Percentiles rank a stretch among this genome's conserved stretches.
phyloP scores from a whole-genome alignment of 2,888 invertebrate genomes.

The Nemotelus pantherinus region DNA sequence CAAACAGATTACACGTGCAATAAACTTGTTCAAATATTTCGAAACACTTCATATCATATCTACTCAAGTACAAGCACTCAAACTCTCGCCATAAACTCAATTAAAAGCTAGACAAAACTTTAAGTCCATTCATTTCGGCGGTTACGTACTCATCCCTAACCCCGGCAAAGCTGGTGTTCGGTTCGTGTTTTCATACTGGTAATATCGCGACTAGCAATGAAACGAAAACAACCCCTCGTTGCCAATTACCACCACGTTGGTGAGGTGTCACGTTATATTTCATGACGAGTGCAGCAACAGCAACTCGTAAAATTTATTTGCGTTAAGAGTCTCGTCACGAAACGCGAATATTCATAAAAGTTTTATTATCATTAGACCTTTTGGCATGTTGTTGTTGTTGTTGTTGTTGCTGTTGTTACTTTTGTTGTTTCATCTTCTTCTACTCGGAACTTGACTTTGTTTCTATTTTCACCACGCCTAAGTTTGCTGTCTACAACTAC shows the following conservation, averaged over 20 bases:
- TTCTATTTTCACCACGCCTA: too few relatives aligned
- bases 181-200: not conserved
- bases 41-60: slow-evolving; percentile 28
- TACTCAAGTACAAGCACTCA: not conserved
- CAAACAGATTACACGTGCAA: not conserved
- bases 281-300: slow-evolving; percentile 39
- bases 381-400: slow-evolving; percentile 21
- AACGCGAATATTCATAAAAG: slow-evolving; percentile 46
- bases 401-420: not conserved
- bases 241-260: slow-evolving; percentile 36
- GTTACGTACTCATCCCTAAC: not conserved
- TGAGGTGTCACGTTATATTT: slow-evolving; percentile 43
- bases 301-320: slow-evolving; percentile 41
- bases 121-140: slow-evolving; percentile 22
- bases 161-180: not conserved
- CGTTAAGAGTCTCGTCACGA: slow-evolving; percentile 44
- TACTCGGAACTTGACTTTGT: not conserved
- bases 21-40: slow-evolving; percentile 9
- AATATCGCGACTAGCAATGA: slow-evolving; percentile 20
- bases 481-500: too few relatives aligned
- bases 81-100: slow-evolving; percentile 18
- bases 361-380: slow-evolving; percentile 45
- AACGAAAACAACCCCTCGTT: not conserved
- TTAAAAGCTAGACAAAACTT: slow-evolving; percentile 32
- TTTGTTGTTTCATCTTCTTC: not conserved